A percentile compares a stretch with the other conserved stretches of the same genome.
phyloP scores from a whole-genome alignment of 2,113 vertebrate species.

The Embiotoca jacksoni region DNA sequence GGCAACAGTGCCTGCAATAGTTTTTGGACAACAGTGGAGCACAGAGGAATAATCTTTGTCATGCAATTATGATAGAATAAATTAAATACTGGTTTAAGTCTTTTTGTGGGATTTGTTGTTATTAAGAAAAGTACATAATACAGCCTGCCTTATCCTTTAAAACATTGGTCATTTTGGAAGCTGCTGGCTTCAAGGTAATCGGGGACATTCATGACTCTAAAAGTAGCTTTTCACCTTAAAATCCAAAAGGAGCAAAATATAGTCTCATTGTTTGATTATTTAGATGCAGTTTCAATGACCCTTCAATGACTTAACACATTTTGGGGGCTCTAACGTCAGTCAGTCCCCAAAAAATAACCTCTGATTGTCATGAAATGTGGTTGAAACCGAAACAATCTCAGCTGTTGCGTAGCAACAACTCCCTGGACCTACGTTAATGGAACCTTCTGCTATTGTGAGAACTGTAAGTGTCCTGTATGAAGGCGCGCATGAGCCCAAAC shows the following conservation, averaged over 20 bases:
- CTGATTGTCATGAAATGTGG: constrained; percentile 21
- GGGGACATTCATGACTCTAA: neutral
- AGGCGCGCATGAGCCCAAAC: constrained; percentile 17
- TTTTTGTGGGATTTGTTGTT: constrained; percentile 27
- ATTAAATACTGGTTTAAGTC: constrained; percentile 31
- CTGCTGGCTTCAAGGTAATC: neutral
- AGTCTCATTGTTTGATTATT: neutral
- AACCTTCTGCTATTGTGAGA: neutral
- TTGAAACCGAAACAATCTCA: neutral
- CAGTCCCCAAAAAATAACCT: neutral
- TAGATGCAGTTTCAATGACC: neutral
- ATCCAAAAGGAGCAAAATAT: neutral
- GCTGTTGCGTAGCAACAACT: constrained; percentile 22
- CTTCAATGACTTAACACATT: too few species aligned
- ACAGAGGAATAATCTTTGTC: too few species aligned
- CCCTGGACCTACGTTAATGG: constrained; percentile 14
- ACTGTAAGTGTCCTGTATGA: constrained; percentile 7
- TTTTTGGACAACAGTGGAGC: neutral
- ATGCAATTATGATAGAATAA: neutral
- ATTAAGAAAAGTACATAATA: neutral
- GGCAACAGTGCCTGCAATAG: neutral
- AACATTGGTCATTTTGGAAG: neutral
- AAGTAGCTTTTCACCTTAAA: neutral
- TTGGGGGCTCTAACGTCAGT: neutral
- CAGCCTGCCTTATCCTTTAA: constrained; percentile 10